Percentiles rank a stretch among this genome's conserved stretches.
phyloP scores from a whole-genome alignment of 2,113 vertebrate species.

The Xenus cinereus region DNA sequence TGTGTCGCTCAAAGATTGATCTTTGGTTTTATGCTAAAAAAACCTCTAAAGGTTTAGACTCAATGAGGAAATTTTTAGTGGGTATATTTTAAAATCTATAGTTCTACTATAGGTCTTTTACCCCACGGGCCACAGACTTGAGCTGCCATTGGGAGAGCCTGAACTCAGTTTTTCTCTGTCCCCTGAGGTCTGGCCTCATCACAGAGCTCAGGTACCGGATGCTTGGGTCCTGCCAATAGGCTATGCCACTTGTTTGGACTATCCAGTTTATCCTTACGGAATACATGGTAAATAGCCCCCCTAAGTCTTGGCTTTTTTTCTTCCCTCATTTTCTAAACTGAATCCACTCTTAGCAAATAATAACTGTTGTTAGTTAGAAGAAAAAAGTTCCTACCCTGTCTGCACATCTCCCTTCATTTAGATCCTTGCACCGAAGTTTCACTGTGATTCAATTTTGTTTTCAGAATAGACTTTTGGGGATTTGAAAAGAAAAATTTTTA shows the following conservation, averaged over 20 bases:
- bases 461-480: not conserved
- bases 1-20: not conserved
- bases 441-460: not conserved
- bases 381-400: not conserved
- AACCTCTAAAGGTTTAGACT: not conserved
- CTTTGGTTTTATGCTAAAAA: not conserved
- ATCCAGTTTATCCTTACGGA: not conserved
- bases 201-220: fast-evolving
- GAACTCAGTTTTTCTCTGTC: not conserved
- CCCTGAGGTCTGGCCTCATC: not conserved
- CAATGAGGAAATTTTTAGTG: not conserved
- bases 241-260: not conserved
- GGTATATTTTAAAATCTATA: not conserved
- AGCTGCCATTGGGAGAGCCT: fast-evolving
- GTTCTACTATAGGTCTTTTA: not conserved
- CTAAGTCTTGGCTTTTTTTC: not conserved
- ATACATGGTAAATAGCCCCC: not conserved
- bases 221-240: not conserved
- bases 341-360: not conserved
- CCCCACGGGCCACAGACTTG: not conserved
- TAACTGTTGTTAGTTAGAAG: not conserved
- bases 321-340: not conserved
- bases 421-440: not conserved
- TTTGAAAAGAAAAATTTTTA: not conserved
- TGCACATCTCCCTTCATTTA: not conserved